Conservation (phyloP, 2,797 vertebrate genomes). For the Rhinogobio ventralis region DNA sequence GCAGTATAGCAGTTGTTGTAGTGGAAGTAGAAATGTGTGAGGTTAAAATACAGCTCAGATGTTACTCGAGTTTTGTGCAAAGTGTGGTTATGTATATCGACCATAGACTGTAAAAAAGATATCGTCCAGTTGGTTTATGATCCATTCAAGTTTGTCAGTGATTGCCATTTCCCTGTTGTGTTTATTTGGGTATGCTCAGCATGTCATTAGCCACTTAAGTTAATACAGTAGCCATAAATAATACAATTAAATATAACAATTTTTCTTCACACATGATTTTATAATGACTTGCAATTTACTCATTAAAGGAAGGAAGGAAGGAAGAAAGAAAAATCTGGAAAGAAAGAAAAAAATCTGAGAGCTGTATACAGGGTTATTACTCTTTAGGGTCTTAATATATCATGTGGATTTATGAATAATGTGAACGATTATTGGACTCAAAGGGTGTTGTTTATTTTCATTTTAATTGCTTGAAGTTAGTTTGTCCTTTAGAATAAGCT, state of each 20-base stretch:
- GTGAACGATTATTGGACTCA: neutral
- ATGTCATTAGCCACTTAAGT: conserved; percentile 35
- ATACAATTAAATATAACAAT: neutral
- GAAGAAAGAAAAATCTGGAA: neutral
- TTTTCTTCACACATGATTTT: neutral
- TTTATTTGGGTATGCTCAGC: conserved; percentile 61
- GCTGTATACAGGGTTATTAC: neutral
- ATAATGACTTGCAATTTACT: conserved; percentile 26
- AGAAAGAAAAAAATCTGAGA: neutral
- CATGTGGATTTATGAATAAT: neutral
- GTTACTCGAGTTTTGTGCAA: conserved; percentile 4
- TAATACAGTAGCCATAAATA: conserved; percentile 4
- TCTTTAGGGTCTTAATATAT: neutral
- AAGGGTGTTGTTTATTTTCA: neutral
- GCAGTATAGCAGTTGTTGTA: neutral
- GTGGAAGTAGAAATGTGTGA: neutral
- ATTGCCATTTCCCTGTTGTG: conserved; percentile 43
- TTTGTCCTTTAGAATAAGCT: neutral
- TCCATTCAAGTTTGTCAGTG: conserved; percentile 14
- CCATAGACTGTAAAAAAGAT: neutral
- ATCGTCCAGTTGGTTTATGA: neutral
- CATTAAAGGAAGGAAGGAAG: conserved; percentile 19
- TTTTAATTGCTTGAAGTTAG: neutral
- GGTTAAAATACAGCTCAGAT: conserved; percentile 11
- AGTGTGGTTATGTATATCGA: conserved; percentile 27